Percentiles rank a stretch among this genome's conserved stretches.
These are phyloP conservation scores for Aphidoletes aphidimyza DNA, from an alignment of 2,888 invertebrate genomes.

Conservation along the genomic window DNA sequence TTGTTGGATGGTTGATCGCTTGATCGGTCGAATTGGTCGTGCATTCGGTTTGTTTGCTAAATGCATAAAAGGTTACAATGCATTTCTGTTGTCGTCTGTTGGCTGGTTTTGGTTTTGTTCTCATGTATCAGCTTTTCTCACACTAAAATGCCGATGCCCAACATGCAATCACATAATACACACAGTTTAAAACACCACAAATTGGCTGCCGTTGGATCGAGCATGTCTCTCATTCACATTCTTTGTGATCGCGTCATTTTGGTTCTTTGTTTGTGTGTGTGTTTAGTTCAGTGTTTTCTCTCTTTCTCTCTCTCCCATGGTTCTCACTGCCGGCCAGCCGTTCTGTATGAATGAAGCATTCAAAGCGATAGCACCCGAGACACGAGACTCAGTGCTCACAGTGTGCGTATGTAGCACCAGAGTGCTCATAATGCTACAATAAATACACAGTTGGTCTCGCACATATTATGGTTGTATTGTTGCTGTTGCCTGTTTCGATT, in stretches of 20 bases:
- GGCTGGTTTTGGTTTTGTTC: too few relatives aligned
- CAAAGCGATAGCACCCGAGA: conserved; percentile 5
- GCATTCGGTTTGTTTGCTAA: neutral
- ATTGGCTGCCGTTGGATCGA: conserved; percentile 42
- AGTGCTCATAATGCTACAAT: neutral
- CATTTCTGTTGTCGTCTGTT: conserved; percentile 7
- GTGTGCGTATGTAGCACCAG: neutral
- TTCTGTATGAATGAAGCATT: neutral
- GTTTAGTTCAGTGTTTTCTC: neutral
- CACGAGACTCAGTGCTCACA: neutral
- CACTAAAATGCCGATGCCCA: conserved; percentile 30
- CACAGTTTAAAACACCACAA: conserved; percentile 20
- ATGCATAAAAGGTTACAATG: neutral
- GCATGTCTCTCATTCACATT: conserved; percentile 32
- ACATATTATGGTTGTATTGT: conserved; percentile 38
- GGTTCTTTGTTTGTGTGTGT: neutral
- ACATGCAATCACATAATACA: conserved; percentile 19
- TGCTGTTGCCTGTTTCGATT: conserved; percentile 31
- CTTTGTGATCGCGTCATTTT: conserved; percentile 17
- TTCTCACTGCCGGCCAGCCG: neutral
- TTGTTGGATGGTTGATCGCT: too few relatives aligned
- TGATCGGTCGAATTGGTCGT: neutral
- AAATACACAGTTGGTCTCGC: neutral
- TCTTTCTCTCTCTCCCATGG: neutral
- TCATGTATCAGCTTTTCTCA: neutral